Evolutionary conservation across 2,113 vertebrate genomes (phyloP), one percentile per base, ranked within the genome.

Genomic region (Sylvilagus bachmani): DNA sequence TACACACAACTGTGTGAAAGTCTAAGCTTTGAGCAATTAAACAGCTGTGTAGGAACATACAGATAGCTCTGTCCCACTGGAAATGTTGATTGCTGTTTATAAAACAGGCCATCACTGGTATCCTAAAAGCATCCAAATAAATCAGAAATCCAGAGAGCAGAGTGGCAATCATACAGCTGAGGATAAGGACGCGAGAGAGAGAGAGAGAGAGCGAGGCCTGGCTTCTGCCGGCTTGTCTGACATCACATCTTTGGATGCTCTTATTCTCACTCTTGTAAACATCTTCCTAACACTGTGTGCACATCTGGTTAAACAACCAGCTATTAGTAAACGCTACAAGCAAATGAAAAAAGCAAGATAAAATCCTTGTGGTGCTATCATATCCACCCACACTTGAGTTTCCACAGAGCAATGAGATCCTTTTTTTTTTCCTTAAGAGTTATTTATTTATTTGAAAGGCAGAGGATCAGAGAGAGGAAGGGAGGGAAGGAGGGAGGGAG

Each of bases 101-200:
- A 92, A 94, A 91, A 81, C 55, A 85, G 55, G 64, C 64, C 77
- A 19, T 61, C 38, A 33, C 16, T 29, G 12, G 49, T 77, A 36
- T 44, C 67, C 85, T 92, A 70, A 95, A 95, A 87, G 49, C 90
- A 96, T 51, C 33, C 82, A 77, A 13, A 73, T 86, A 58, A 94
- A 80, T 89, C 93, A 79, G 58, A 80, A 94, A 83, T 75, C 33
- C 84, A 95, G 70, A 91, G 77, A 78, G 74, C 44, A 83, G 29
- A 4, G 3, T 62, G 64, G 74, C 38, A 66, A 61, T 29, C 14
- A 74, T 0, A 74, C 22, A 75, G n/a, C 29, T 66, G 70, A 62
- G 17, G 70, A 24, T 51, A 64, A 77, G 61, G 67, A 58, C 25
- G 31, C 25, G 66, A 58, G 90, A 51, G 21, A 81, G 44, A 90